phyloP scores from a whole-genome alignment of 2,113 vertebrate species.

The Rhea americana region DNA sequence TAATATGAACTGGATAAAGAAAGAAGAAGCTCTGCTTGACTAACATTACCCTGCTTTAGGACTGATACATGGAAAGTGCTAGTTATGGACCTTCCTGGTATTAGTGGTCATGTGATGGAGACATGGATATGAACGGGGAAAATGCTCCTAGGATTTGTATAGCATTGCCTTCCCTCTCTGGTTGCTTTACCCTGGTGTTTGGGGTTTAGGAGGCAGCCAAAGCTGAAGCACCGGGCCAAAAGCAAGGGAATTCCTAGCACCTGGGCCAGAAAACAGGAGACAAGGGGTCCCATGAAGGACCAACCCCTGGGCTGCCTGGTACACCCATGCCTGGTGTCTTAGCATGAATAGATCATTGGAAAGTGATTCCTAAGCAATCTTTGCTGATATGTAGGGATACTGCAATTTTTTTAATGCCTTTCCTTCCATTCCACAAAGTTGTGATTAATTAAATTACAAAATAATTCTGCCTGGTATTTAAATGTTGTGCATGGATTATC shows the following conservation, averaged over 20 bases:
- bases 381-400: not conserved
- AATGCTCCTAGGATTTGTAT: not conserved
- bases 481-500: conserved; percentile 12
- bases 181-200: not conserved
- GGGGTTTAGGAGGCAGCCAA: no score
- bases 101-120: not conserved
- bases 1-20: not conserved
- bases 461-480: not conserved
- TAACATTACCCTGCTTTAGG: not conserved
- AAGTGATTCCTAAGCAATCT: conserved; percentile 1
- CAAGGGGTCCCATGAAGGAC: not conserved
- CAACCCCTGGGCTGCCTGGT: not conserved
- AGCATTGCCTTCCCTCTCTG: not conserved
- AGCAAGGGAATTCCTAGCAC: not conserved
- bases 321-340: not conserved
- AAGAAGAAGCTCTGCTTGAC: not conserved
- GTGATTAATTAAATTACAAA: conserved; percentile 18
- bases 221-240: not conserved
- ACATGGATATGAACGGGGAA: not conserved
- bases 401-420: not conserved
- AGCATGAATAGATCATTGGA: not conserved
- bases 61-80: not conserved
- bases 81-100: not conserved
- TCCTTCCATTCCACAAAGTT: not conserved
- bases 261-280: not conserved